phyloP scores from a whole-genome alignment of 2,797 vertebrate genomes.

The Hybognathus amarus region DNA sequence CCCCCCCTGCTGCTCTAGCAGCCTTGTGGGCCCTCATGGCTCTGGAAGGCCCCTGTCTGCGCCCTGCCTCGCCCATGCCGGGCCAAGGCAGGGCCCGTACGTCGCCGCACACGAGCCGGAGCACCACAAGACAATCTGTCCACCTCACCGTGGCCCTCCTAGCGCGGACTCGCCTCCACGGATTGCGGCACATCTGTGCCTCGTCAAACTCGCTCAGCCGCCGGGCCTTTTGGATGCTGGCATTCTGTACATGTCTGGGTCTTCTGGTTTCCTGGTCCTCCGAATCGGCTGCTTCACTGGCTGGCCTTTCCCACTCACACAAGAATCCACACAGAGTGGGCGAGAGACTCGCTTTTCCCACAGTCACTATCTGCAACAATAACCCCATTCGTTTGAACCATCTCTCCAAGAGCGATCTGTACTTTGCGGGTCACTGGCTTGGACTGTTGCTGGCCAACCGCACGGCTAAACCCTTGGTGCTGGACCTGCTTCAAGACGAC shows the following conservation, averaged over 20 bases:
- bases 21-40: conserved; percentile 81
- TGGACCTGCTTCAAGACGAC: conserved; percentile 91
- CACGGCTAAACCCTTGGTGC: conserved; percentile 87
- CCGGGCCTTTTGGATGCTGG: conserved; percentile 91
- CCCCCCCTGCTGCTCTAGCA: conserved; percentile 73
- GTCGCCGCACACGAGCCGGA: conserved; percentile 50
- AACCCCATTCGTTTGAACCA: conserved; percentile 94
- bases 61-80: conserved; percentile 71
- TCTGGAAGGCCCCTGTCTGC: conserved; percentile 76
- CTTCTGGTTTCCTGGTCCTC: conserved; percentile 95
- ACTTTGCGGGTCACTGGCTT: conserved; percentile 96
- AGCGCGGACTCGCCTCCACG: conserved; percentile 88
- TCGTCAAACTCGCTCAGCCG: conserved; percentile 81
- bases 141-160: conserved; percentile 72
- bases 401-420: conserved; percentile 96
- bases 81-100: conserved; percentile 69
- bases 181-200: conserved; percentile 87
- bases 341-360: conserved; percentile 91
- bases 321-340: conserved; percentile 92
- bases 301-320: conserved; percentile 95
- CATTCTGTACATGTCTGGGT: conserved; percentile 90
- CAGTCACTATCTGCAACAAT: conserved; percentile 99
- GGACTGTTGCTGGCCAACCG: conserved; percentile 92
- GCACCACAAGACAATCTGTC: conserved; percentile 54
- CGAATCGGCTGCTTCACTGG: conserved; percentile 93